Conservation (phyloP, 2,888 invertebrate genomes). For the Oscheius sp. region DNA sequence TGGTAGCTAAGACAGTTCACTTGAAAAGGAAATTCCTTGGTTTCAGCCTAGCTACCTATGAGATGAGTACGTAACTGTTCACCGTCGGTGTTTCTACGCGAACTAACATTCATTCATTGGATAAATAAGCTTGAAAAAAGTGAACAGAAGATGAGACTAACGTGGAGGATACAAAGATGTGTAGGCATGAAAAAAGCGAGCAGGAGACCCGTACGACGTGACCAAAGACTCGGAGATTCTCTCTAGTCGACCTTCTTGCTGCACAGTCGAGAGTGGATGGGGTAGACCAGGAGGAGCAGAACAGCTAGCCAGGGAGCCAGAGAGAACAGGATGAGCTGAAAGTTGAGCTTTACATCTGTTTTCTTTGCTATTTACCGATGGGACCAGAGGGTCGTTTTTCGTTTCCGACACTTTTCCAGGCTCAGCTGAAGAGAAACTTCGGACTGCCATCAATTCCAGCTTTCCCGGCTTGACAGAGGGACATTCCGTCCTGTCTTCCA, state of each 20-base stretch:
- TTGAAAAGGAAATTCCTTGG: too few relatives aligned
- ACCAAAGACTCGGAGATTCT: too few relatives aligned
- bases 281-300: constrained; percentile 42
- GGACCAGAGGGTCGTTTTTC: not conserved
- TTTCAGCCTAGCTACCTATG: too few relatives aligned
- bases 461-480: not conserved
- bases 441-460: constrained; percentile 21
- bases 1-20: too few relatives aligned
- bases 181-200: too few relatives aligned
- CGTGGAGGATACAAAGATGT: too few relatives aligned
- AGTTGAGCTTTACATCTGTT: not conserved
- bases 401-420: not conserved
- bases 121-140: too few relatives aligned
- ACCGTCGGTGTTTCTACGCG: too few relatives aligned
- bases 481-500: constrained; percentile 6
- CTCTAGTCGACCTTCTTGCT: constrained; percentile 31
- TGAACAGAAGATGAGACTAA: too few relatives aligned
- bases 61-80: too few relatives aligned
- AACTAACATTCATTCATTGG: too few relatives aligned
- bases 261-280: constrained; percentile 44
- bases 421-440: not conserved
- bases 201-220: too few relatives aligned
- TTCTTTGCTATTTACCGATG: constrained; percentile 1
- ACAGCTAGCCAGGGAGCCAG: constrained; percentile 53
- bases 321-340: constrained; percentile 52